Conservation (phyloP, 2,888 invertebrate genomes). For the Polyommatus iphigenia region DNA sequence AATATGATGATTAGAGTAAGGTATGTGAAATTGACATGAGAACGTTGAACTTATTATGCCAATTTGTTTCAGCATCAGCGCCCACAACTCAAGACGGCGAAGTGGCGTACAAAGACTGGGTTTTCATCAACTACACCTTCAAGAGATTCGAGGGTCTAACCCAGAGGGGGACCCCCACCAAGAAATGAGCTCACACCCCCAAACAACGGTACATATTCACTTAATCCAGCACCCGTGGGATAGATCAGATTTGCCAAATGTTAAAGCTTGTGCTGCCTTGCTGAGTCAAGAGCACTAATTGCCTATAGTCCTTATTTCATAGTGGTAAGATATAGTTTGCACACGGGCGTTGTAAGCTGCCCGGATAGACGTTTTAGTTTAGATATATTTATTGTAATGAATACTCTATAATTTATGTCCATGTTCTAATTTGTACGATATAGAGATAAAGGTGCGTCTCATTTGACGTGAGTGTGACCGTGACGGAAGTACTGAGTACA, state of each 20-base stretch:
- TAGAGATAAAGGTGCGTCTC: not conserved
- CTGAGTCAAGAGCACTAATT: slow-evolving; percentile 3
- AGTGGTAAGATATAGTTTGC: slow-evolving; percentile 20
- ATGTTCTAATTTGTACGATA: slow-evolving; percentile 2
- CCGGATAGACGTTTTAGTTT: slow-evolving; percentile 17
- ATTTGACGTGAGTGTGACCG: not conserved
- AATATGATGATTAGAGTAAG: too few relatives aligned
- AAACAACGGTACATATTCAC: slow-evolving; percentile 33
- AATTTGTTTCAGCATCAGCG: slow-evolving; percentile 84
- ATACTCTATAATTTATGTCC: slow-evolving; percentile 26
- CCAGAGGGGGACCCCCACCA: slow-evolving; percentile 91
- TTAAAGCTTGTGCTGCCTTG: slow-evolving; percentile 23
- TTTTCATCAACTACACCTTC: slow-evolving; percentile 99
- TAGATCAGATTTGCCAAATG: slow-evolving; percentile 29
- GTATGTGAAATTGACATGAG: not conserved
- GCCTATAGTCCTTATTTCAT: slow-evolving; percentile 17
- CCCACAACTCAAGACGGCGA: slow-evolving; percentile 94
- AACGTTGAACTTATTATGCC: slow-evolving; percentile 35
- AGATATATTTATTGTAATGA: slow-evolving; percentile 27
- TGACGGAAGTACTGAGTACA: not conserved
- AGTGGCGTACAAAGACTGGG: slow-evolving; percentile 98
- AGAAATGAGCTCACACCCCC: slow-evolving; percentile 79
- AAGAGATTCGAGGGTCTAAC: slow-evolving; percentile 99
- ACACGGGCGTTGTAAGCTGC: slow-evolving; percentile 3
- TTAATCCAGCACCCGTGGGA: slow-evolving; percentile 30